A percentile compares a stretch with the other conserved stretches of the same genome.
phyloP scores from a whole-genome alignment of 2,888 invertebrate species.

The Oligia strigilis region DNA sequence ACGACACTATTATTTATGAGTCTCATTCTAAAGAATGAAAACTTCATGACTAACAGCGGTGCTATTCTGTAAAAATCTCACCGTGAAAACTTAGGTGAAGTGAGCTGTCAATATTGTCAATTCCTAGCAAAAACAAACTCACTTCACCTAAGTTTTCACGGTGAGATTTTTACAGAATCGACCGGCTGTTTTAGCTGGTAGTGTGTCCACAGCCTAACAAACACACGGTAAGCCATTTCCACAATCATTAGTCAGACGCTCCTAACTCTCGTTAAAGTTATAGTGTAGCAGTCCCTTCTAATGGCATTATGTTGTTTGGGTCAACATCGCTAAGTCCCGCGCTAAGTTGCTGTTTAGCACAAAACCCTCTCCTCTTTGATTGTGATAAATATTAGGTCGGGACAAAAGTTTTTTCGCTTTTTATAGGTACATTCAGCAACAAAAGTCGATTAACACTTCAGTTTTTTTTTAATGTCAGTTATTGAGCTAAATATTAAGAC shows the following conservation, averaged over 20 bases:
- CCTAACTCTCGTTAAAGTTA: slow-evolving; percentile 65
- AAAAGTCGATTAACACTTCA: no score
- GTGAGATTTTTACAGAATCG: no score
- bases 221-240: slow-evolving; percentile 58
- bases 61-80: no score
- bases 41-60: neutral
- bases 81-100: no score
- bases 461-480: no score
- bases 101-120: no score
- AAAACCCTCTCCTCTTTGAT: slow-evolving; percentile 49
- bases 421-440: no score
- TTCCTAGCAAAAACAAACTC: no score
- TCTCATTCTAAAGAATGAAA: neutral
- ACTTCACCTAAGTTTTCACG: no score
- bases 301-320: slow-evolving; percentile 71
- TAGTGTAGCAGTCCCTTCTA: slow-evolving; percentile 65
- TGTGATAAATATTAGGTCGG: slow-evolving; percentile 33
- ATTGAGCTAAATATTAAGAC: no score
- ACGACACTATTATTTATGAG: neutral
- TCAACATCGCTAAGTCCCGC: slow-evolving; percentile 61
- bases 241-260: slow-evolving; percentile 66
- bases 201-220: slow-evolving; percentile 36
- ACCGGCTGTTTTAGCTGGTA: neutral
- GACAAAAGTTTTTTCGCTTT: no score
- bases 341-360: slow-evolving; percentile 54